Base-by-base conservation (phyloP, 1,140 invertebrate species). In the Drepana arcuata region DNA sequence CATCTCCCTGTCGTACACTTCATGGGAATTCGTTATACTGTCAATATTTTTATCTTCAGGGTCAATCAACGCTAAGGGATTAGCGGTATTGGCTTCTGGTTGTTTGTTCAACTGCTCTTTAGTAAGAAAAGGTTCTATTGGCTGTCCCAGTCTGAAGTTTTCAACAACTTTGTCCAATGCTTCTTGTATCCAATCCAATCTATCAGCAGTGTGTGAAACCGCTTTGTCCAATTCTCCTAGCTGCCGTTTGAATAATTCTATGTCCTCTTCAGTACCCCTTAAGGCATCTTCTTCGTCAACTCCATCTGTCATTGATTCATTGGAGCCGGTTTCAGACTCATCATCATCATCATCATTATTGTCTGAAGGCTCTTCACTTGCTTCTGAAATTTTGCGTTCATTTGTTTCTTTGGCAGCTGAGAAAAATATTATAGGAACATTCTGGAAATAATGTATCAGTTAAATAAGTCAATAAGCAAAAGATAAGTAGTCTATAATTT, bases 1-100 rank as follows among this genome's bases (percentile, higher is more conserved):
- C 61, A 87, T 85, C 36, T 87, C 80, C 46, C 87, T 84, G 7
- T 84, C 83, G 40, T 89, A 78, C 34, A 91, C 64, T 34, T 87
- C 82, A 36, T 84, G 39, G 5, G 59, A 63, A 69, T 80, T 74
- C 15, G 56, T n/a, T n/a, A n/a, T n/a, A n/a, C n/a, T n/a, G n/a
- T n/a, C n/a, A n/a, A n/a, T n/a, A n/a, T n/a, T n/a, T n/a, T n/a
- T n/a, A n/a, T n/a, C n/a, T n/a, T n/a, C n/a, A n/a, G n/a, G n/a
- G n/a, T n/a, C n/a, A n/a, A n/a, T n/a, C n/a, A n/a, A n/a, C n/a
- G n/a, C n/a, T n/a, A n/a, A n/a, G n/a, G n/a, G n/a, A n/a, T n/a
- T n/a, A n/a, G n/a, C n/a, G n/a, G n/a, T n/a, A n/a, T n/a, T n/a
- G n/a, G n/a, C n/a, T n/a, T n/a, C n/a, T n/a, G n/a, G n/a, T n/a